Base-by-base conservation (phyloP, 2,797 vertebrate species). In the Eulemur rubriventer region DNA sequence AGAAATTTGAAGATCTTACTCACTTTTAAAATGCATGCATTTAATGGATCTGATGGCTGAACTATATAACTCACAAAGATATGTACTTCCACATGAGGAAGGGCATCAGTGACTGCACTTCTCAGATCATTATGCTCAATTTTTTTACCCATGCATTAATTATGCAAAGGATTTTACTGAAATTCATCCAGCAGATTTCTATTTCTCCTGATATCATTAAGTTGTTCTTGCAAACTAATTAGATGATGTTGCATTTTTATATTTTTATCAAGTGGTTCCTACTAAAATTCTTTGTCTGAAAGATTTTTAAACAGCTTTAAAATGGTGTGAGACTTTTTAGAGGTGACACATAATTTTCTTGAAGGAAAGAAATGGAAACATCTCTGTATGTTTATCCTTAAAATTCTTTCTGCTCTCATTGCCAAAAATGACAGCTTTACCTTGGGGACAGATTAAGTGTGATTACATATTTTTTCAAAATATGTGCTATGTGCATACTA, bases 161-260 rank as follows among this genome's bases (percentile, higher is more conserved):
- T 88, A 92, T 92, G 69, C 72, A 96, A 65, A 89, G 4, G 28
- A n/a, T 90, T 93, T 96, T 95, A 97, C 80, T 96, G 92, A 96
- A 92, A 95, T 94, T 92, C 24, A 84, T 57, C 52, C 78, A 43
- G 33, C 87, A 95, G 72, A 90, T 92, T 94, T 96, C 65, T 94
- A 1, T 94, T 26, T 94, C 70, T 92, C 59, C 24, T 79, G 55
- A 73, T 85, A 73, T 92, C 81, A 85, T 94, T 95, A 88, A 90
- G 22, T 93, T 97, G 33, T 79, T 95, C 72, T 83, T 87, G 18
- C 52, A 92, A 84, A 82, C 59, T 88, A 88, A 91, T 63, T 96
- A 41, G 55, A 89, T 96, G 48, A 69, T 50, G 11, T 43, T 84
- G 17, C 46, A 85, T 81, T 97, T 97, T 91, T 83, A 48, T 80